Base-by-base conservation (phyloP, 2,888 invertebrate species). In the Macrostomum cliftonense region DNA sequence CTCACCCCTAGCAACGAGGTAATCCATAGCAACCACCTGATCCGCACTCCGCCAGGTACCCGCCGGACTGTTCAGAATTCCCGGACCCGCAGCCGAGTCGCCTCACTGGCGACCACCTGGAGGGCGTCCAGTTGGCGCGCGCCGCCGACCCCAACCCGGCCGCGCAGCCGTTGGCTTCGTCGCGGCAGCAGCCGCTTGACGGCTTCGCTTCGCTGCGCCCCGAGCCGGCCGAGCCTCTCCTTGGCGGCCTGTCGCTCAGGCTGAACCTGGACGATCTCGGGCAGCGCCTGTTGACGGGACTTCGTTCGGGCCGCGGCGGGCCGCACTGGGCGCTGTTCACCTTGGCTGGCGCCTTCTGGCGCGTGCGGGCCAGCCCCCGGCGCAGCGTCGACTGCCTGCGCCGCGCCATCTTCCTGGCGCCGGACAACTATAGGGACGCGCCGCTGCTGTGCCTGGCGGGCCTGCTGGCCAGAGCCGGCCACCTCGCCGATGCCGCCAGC, bases 301-400 rank as follows among this genome's bases (percentile, higher is more conserved):
- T 80, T 60, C 75, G 79, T 60, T 54, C 62, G 60, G 68, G 28
- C 28, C 37, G 20, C 2, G 13, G 78, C 45, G 81, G 79, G 0
- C 80, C 82, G 0, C 75, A 76, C 54, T 84, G 83, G 83, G 70
- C 82, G 9, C 64, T 81, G 17, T 77, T 78, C 57, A 79, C 80
- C 12, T 63, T 83, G 39, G 79, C 83, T 0, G 81, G 80, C 0
- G 68, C 83, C 16, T 82, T 83, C 65, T 84, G 83, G 83, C 75
- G 83, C 11, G 77, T 80, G 1, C 74, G 79, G 2, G 78, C 79
- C 7, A 79, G 81, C 61, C 75, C 76, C 37, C 73, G 73, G 43
- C 79, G 80, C 61, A 79, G 80, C 0, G 65, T 81, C 9, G 78
- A 79, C 57, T 84, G 83, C 63, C 73, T 81, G 7, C 74, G 79